Base-by-base conservation (phyloP, 2,113 vertebrate genomes). In the Alethe castanea region DNA sequence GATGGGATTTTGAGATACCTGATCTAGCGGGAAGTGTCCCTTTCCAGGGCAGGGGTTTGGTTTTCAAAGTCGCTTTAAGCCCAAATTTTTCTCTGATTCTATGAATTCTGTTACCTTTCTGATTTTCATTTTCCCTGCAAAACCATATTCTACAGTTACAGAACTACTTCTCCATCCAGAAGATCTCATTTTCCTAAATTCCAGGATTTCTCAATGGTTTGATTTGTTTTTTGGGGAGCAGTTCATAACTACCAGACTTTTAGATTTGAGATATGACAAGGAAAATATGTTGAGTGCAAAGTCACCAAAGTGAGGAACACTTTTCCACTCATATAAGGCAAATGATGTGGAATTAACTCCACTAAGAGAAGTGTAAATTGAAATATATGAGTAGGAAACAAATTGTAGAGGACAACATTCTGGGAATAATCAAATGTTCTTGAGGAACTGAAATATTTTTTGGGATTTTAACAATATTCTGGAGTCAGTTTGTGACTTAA, bases 241-340 rank as follows among this genome's bases (percentile, higher is more conserved):
- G 36, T 57, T 92, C 10, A 11, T 19, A 23, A 61, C 36, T 44
- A 14, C 23, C 4, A 36, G 14, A 5, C 3, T 66, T 91, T 74
- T 60, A 20, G 33, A 25, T 70, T 38, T 80, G 44, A 74, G 18
- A 72, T 69, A 50, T 87, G 69, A 92, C 45, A 94, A 66, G 53
- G 36, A 91, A 88, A 94, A 90, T 50, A 72, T 23, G 61, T 57
- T 61, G 38, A 45, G 18, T 81, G 73, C 61, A 85, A 87, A 89
- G 61, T 82, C 29, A 13, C 15, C 8, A 15, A 14, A 62, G 31
- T 57, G n/a, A 89, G 53, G 44, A 81, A 29, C 10, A 28, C 5
- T 61, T 70, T 60, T 65, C 19, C 35, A 62, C 5, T 84, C 33
- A 42, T 22, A 31, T 35, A 76, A 50, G 31, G 10, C 5, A 74